Base-by-base conservation (phyloP, 2,888 invertebrate genomes). In the Pogonocherus hispidulus region DNA sequence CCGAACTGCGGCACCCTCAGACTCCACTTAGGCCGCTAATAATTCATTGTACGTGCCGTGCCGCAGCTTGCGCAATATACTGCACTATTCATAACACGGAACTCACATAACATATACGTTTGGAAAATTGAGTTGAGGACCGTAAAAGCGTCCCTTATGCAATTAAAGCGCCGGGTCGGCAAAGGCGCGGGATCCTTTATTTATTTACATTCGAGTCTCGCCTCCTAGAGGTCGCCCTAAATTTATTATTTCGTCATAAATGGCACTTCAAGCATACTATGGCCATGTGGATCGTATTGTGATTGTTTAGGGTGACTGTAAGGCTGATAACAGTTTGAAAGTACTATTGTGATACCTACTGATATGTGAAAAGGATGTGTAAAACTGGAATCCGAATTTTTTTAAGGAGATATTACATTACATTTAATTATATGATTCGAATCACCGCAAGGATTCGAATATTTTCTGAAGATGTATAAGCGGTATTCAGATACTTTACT, bases 51-150 rank as follows among this genome's bases (percentile, higher is more conserved):
- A n/a, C n/a, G n/a, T n/a, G n/a, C n/a, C n/a, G n/a, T 8, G 27
- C 27, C 27, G 27, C 27, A 27, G 37, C n/a, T 37, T 8, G 37
- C n/a, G n/a, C 37, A 37, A 37, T n/a, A 8, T 54, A 19, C 54
- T 5, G n/a, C 37, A 19, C 16, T 54, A 54, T 54, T 54, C 35
- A 54, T 54, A 18, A 11, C 27, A 19, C 54, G 35, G 11, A 51
- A 22, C 14, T 6, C 16, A 18, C 6, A 9, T n/a, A n/a, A n/a
- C n/a, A 47, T 19, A 47, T 47, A 47, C 11, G 47, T 47, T 19
- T 19, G 18, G 20, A 47, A 47, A 47, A 47, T 47, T 47, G 47
- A 47, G 47, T 20, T 47, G 22, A 20, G 47, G 19, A n/a, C 6
- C 47, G 19, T 22, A 47, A 47, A 47, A 22, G 20, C 20, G 8